A percentile compares a stretch with the other conserved stretches of the same genome.
phyloP scores from a whole-genome alignment of 2,888 invertebrate species.

The Hydraecia micacea region DNA sequence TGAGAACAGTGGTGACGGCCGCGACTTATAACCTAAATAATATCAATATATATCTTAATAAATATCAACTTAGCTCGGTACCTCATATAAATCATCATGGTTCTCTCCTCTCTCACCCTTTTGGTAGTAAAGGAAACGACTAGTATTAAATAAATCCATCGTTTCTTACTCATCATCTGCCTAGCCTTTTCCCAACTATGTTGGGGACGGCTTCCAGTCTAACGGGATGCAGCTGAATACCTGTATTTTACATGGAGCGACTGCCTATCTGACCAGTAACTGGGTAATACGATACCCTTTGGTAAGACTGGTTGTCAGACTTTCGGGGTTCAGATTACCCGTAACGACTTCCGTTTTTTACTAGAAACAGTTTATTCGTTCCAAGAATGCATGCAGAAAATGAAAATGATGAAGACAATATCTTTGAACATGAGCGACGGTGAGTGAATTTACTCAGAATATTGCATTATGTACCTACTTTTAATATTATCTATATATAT shows the following conservation, averaged over 20 bases:
- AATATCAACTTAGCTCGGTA: neutral
- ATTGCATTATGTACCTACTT: neutral
- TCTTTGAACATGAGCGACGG: neutral
- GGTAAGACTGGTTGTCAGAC: no score
- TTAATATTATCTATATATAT: neutral
- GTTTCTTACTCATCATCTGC: no score
- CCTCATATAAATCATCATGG: neutral
- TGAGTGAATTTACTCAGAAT: conserved; percentile 14
- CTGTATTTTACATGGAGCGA: no score
- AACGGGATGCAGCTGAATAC: no score
- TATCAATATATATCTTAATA: neutral
- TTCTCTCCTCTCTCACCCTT: neutral
- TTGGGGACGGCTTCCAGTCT: no score
- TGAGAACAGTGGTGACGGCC: no score
- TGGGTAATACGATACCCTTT: no score
- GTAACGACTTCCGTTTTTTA: no score
- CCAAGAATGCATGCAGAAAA: neutral
- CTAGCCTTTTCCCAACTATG: no score
- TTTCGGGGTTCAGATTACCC: no score
- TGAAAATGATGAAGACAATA: conserved; percentile 1
- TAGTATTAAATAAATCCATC: neutral
- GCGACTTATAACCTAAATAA: no score
- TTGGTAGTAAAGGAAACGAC: neutral
- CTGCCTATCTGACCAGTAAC: no score
- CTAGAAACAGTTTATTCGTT: neutral